Evolutionary conservation across 2,113 vertebrate species (phyloP).

Genomic region (Monopterus albus): DNA sequence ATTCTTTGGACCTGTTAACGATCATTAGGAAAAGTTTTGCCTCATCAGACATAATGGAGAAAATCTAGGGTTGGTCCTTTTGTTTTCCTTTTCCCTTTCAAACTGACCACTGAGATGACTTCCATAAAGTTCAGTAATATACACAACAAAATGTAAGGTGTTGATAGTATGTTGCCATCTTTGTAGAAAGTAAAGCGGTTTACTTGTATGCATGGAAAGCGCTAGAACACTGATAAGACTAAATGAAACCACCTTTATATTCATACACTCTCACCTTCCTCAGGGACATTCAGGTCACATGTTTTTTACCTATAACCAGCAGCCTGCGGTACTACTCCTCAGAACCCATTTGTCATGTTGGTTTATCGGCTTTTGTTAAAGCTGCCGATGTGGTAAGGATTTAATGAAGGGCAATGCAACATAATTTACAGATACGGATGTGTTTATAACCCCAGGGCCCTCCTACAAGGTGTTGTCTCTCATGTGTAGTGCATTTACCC

Average conservation of each 20-base stretch:
- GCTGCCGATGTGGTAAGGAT: neutral
- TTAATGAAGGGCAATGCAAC: neutral
- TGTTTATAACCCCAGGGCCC: constrained; percentile 16
- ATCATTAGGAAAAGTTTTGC: neutral
- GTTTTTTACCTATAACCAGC: constrained; percentile 34
- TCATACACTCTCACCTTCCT: neutral
- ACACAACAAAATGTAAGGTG: too few species aligned
- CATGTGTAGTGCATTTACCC: neutral
- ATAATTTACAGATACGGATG: constrained; percentile 13
- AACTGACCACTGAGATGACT: neutral
- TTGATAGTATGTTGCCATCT: too few species aligned
- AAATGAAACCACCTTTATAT: neutral
- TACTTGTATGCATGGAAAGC: neutral
- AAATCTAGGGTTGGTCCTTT: neutral
- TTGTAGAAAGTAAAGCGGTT: too few species aligned
- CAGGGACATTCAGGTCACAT: constrained; percentile 41
- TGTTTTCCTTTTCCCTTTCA: neutral
- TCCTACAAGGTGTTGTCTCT: neutral
- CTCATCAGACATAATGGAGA: neutral
- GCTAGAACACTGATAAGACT: constrained; percentile 17
- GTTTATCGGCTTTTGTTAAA: constrained; percentile 27
- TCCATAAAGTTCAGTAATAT: neutral
- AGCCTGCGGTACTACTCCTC: neutral
- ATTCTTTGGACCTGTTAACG: constrained; percentile 19
- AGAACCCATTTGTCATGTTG: neutral